A percentile compares a stretch with the other conserved stretches of the same genome.
Evolutionary conservation across 2,888 invertebrate genomes (phyloP).

Genomic region (Dryococelus australis): DNA sequence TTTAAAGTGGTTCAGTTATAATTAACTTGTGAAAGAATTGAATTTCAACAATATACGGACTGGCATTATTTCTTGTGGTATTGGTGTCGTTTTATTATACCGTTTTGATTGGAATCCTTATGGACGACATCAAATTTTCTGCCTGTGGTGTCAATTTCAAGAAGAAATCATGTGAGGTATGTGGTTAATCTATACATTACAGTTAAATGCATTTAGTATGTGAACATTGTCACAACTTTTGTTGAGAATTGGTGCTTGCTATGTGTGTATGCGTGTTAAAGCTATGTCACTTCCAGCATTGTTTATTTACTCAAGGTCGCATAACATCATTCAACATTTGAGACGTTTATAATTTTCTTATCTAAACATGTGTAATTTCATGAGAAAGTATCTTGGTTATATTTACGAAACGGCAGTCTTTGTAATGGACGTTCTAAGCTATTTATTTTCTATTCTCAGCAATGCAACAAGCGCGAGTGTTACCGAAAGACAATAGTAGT

Average conservation of each 20-base stretch:
- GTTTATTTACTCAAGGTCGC: constrained; percentile 16
- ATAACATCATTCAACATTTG: neutral
- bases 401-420: too few relatives aligned
- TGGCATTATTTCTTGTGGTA: neutral
- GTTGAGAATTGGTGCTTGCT: neutral
- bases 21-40: neutral
- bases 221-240: neutral
- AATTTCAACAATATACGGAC: neutral
- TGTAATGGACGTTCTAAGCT: too few relatives aligned
- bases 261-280: neutral
- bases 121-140: constrained; percentile 20
- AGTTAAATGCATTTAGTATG: neutral
- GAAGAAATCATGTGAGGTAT: constrained; percentile 28
- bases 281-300: neutral
- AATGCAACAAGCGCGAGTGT: too few relatives aligned
- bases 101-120: constrained; percentile 24
- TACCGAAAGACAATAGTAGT: too few relatives aligned
- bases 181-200: neutral
- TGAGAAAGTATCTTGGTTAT: neutral
- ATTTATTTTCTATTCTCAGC: too few relatives aligned
- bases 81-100: neutral
- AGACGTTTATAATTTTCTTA: neutral
- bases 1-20: neutral
- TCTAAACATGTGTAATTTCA: neutral
- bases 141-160: constrained; percentile 12